Conservation (phyloP, 2,113 vertebrate species). For the Oreochromis spilurus region DNA sequence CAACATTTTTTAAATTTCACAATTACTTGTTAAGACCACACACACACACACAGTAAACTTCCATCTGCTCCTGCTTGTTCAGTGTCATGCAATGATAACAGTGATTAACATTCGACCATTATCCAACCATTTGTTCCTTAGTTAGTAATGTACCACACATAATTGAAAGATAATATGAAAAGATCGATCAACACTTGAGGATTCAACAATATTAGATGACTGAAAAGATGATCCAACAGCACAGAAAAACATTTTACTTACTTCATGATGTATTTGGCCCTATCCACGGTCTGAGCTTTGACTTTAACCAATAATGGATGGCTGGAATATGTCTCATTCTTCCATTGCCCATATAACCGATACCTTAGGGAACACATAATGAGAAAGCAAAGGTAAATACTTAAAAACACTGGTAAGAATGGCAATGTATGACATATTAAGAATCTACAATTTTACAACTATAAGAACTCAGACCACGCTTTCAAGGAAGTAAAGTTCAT, state of each 20-base stretch:
- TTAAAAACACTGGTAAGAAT: neutral
- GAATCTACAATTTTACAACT: neutral
- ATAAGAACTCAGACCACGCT: neutral
- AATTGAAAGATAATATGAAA: neutral
- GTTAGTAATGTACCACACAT: neutral
- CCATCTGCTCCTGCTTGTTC: neutral
- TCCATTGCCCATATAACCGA: slow-evolving; percentile 97
- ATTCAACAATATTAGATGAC: neutral
- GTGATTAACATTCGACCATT: neutral
- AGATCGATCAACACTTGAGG: fast-evolving
- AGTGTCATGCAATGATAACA: neutral
- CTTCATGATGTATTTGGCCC: slow-evolving; percentile 97
- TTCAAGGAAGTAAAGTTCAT: neutral
- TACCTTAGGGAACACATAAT: slow-evolving; percentile 74
- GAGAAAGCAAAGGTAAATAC: neutral
- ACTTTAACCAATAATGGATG: slow-evolving; percentile 95
- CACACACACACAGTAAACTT: neutral
- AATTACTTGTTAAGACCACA: neutral
- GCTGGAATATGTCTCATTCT: slow-evolving; percentile 93
- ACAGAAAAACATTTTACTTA: slow-evolving; percentile 70
- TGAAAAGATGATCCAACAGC: neutral
- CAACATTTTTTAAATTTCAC: neutral
- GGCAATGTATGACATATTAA: neutral
- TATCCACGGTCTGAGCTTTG: slow-evolving; percentile 94
- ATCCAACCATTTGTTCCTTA: neutral